Conservation (phyloP, 2,113 vertebrate genomes). For the Entelurus aequoreus region DNA sequence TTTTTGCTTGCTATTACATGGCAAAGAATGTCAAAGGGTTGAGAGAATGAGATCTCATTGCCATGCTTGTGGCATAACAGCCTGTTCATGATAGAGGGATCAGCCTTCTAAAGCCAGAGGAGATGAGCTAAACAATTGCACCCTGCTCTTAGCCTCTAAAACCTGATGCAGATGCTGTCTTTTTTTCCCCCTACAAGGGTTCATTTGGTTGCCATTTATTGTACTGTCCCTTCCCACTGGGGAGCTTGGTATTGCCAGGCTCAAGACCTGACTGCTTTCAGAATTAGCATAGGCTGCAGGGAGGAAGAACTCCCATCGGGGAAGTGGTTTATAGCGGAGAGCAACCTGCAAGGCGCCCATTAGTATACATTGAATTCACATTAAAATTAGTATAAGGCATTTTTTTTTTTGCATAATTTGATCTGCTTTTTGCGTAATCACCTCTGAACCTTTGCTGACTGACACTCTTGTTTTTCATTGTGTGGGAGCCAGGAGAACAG, state of each 20-base stretch:
- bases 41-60: conserved; percentile 58
- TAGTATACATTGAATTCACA: conserved; percentile 49
- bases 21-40: conserved; percentile 62
- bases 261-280: conserved; percentile 57
- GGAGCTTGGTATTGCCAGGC: conserved; percentile 25
- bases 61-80: conserved; percentile 48
- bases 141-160: conserved; percentile 40
- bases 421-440: conserved; percentile 43
- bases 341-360: conserved; percentile 49
- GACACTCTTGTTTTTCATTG: conserved; percentile 6
- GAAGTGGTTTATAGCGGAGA: conserved; percentile 36
- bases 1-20: conserved; percentile 59
- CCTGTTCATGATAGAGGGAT: conserved; percentile 53
- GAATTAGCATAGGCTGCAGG: conserved; percentile 58
- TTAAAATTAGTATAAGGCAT: conserved; percentile 39
- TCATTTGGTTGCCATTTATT: conserved; percentile 34
- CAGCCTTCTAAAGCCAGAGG: conserved; percentile 52
- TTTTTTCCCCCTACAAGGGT: conserved; percentile 20
- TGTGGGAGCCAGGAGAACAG: conserved; percentile 15
- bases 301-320: conserved; percentile 49
- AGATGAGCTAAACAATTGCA: conserved; percentile 66
- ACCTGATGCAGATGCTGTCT: conserved; percentile 22
- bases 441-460: conserved; percentile 46
- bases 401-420: conserved; percentile 15
- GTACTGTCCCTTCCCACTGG: conserved; percentile 44